Evolutionary conservation across 2,888 invertebrate species (phyloP).

Genomic region (Heteromurus nitidus): DNA sequence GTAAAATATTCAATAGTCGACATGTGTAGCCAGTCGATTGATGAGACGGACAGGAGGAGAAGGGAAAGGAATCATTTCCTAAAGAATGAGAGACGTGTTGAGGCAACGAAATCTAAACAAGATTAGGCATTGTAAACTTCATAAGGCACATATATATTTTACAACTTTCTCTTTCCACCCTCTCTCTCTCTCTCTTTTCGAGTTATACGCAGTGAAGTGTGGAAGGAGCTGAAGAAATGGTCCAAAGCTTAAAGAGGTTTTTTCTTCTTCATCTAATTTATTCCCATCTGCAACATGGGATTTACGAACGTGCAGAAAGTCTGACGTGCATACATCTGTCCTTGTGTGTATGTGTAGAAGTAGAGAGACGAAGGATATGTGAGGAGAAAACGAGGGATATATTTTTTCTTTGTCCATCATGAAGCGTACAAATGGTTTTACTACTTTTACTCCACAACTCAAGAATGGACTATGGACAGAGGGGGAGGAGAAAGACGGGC

Average conservation of each 20-base stretch:
- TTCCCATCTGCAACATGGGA: constrained; percentile 31
- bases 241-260: too few relatives aligned
- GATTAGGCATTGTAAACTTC: too few relatives aligned
- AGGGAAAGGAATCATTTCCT: constrained; percentile 1
- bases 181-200: too few relatives aligned
- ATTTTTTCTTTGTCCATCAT: constrained; percentile 35
- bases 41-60: constrained; percentile 1
- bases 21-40: constrained; percentile 4
- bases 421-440: not conserved
- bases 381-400: constrained; percentile 4
- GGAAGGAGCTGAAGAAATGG: too few relatives aligned
- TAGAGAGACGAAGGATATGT: constrained; percentile 12
- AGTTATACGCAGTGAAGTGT: too few relatives aligned
- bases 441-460: not conserved
- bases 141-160: too few relatives aligned
- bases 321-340: not conserved
- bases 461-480: not conserved
- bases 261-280: constrained; percentile 27
- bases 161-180: too few relatives aligned
- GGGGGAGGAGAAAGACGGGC: too few relatives aligned
- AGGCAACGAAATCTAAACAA: constrained; percentile 41
- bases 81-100: constrained; percentile 20
- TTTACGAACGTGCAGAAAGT: constrained; percentile 15
- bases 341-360: constrained; percentile 16
- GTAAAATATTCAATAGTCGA: constrained; percentile 9